A percentile compares a stretch with the other conserved stretches of the same genome.
phyloP scores from a whole-genome alignment of 1,140 invertebrate genomes.

The Drosophila pallidifrons region DNA sequence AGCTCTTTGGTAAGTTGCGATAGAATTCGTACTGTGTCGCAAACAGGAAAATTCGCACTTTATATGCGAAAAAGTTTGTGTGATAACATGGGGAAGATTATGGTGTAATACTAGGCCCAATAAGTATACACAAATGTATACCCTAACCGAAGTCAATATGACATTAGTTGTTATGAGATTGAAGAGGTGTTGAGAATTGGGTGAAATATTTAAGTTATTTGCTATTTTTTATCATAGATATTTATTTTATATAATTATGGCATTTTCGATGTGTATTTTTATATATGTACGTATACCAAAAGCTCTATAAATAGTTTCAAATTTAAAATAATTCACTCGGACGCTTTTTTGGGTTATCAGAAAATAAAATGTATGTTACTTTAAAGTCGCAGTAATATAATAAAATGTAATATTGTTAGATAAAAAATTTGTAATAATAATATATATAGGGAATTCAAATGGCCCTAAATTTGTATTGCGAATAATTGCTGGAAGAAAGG shows the following conservation, averaged over 20 bases:
- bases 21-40: constrained; percentile 23
- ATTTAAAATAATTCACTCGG: no score
- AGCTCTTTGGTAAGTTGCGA: not conserved
- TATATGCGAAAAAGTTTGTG: constrained; percentile 24
- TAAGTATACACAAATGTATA: not conserved
- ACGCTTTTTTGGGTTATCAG: no score
- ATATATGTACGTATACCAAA: no score
- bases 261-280: no score
- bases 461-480: no score
- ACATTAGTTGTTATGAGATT: not conserved
- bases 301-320: no score
- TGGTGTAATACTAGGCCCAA: constrained; percentile 8
- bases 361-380: no score
- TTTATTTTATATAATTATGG: not conserved
- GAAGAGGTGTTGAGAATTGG: not conserved
- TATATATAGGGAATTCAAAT: no score
- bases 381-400: no score
- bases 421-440: no score
- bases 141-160: not conserved
- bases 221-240: not conserved
- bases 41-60: constrained; percentile 5
- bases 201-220: not conserved
- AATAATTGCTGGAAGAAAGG: no score
- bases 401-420: no score
- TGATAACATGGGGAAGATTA: constrained; percentile 12